A percentile compares a stretch with the other conserved stretches of the same genome.
Evolutionary conservation across 2,797 vertebrate genomes (phyloP).

Genomic region (Fistularia commersonii): DNA sequence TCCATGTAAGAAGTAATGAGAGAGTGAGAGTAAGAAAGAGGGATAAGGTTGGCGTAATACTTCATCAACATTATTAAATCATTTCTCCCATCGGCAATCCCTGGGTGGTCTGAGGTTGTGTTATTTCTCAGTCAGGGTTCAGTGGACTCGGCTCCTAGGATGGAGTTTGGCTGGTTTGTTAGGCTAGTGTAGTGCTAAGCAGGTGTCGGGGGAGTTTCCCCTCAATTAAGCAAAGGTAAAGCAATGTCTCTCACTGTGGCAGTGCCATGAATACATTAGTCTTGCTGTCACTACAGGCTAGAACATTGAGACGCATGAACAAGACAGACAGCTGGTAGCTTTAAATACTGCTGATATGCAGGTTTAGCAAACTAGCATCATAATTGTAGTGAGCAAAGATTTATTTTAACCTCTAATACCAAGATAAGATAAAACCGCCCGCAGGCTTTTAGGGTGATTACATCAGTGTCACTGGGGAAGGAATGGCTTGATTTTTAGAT

Average conservation of each 20-base stretch:
- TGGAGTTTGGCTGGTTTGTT: slow-evolving; percentile 49
- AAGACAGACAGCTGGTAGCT: slow-evolving; percentile 54
- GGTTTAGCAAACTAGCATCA: slow-evolving; percentile 31
- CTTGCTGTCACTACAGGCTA: slow-evolving; percentile 62
- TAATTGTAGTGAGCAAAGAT: not conserved
- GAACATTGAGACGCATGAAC: slow-evolving; percentile 27
- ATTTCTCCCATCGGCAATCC: slow-evolving; percentile 55
- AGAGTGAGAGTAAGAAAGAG: slow-evolving; percentile 14
- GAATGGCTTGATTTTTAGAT: no score
- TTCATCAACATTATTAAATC: slow-evolving; percentile 76
- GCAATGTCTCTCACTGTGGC: slow-evolving; percentile 67
- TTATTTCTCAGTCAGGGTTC: slow-evolving; percentile 73
- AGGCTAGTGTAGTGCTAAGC: slow-evolving; percentile 60
- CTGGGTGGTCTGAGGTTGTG: slow-evolving; percentile 58
- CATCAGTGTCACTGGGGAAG: no score
- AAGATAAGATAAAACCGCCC: no score
- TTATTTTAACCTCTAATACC: not conserved
- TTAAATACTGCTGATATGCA: slow-evolving; percentile 12
- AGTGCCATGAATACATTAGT: slow-evolving; percentile 72
- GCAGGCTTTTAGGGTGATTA: no score
- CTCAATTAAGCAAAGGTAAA: slow-evolving; percentile 83
- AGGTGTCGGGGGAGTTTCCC: slow-evolving; percentile 76
- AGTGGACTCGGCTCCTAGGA: slow-evolving; percentile 52
- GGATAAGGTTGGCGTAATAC: slow-evolving; percentile 50
- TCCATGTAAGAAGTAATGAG: slow-evolving; percentile 44